Evolutionary conservation across 1,140 invertebrate genomes (phyloP).

Genomic region (Palaemon carinicauda): DNA sequence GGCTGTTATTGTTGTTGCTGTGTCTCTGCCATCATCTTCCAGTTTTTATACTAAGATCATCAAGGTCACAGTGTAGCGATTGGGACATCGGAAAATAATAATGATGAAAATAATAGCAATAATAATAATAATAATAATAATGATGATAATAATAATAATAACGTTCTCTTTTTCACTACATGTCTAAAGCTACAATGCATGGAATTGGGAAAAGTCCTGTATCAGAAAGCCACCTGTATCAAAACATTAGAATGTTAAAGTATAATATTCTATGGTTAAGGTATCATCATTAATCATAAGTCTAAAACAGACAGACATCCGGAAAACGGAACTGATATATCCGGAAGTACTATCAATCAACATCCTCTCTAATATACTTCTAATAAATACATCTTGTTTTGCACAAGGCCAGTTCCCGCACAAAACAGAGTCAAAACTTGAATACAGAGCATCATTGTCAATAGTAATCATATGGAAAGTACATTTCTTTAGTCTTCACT

Average conservation of each 20-base stretch:
- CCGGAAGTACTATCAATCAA: too few species aligned
- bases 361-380: too few species aligned
- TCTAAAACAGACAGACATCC: not conserved
- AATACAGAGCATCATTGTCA: too few species aligned
- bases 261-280: constrained; percentile 21
- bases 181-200: constrained; percentile 55
- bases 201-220: constrained; percentile 55
- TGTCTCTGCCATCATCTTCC: not conserved
- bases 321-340: too few species aligned
- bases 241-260: constrained; percentile 41
- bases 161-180: constrained; percentile 43
- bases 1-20: not conserved
- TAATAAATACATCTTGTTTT: too few species aligned
- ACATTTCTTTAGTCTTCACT: too few species aligned
- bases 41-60: not conserved
- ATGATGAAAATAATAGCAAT: not conserved
- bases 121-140: too few species aligned
- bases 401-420: too few species aligned
- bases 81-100: constrained; percentile 46
- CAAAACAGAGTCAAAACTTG: too few species aligned
- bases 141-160: not conserved
- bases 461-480: too few species aligned
- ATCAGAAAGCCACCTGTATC: constrained; percentile 55
- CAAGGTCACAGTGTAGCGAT: constrained; percentile 51
- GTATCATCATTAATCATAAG: constrained; percentile 20